Evolutionary conservation across 2,888 invertebrate genomes (phyloP), one percentile per base, ranked within the genome.

Genomic region (Drosophila mimica): DNA sequence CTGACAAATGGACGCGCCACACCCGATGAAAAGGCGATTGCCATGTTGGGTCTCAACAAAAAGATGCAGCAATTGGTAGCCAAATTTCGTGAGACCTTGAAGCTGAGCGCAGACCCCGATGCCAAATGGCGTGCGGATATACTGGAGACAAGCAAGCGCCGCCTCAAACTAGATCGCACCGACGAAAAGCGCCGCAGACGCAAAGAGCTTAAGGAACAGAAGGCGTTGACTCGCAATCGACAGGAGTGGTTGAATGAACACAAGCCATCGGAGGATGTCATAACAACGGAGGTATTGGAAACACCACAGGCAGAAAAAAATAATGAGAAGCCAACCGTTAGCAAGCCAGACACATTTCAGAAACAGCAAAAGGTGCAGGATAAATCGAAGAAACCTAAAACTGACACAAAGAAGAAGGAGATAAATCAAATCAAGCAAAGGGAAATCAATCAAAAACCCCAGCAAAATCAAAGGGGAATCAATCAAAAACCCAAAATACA

Each of bases 1-100:
- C 61, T 93, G 17, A 92, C 92, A 25, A 92, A 91, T 76, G 91
- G 91, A 4, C 83, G 86, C 4, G 80, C 92, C 2, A 82, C 84
- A 0, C 89, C 92, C 0, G 91, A 91, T 3, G 92, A 93, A 78
- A 58, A 90, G 25, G 91, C 88, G 2, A 76, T 92, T 17, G 93
- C 93, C 15, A 73, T 91, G 70, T 51, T 93, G 28, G 89, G 91
- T 0, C 70, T 78, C 4, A 91, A 93, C 67, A 93, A 93, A 80
- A 68, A 86, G 0, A 82, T 93, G 71, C 67, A 74, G 25, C 72
- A 69, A 6, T 70, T 92, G 31, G 70, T 84, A 4, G 66, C 64
- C 9, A 62, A 62, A 3, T 87, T 93, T 52, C 79, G 76, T 38
- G 48, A 71, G 5, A 61, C 83, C 2, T 73, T 93, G 0, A 61